Conservation (phyloP, 2,113 vertebrate species). For the Zapus hudsonius region DNA sequence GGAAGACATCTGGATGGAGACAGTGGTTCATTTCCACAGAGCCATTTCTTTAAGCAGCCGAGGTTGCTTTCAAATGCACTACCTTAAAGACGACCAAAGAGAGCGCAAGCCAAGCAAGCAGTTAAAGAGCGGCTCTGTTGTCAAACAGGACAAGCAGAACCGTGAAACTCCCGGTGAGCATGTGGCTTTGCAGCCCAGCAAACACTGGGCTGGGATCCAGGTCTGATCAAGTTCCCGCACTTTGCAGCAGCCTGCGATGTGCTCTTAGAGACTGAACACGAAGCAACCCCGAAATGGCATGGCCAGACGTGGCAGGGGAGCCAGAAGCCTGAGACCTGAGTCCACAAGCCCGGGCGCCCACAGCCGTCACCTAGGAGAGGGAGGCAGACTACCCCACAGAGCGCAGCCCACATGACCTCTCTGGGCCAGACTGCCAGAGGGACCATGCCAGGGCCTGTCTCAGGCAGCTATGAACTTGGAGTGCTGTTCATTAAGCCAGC, state of each 20-base stretch:
- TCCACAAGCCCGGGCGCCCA: not conserved
- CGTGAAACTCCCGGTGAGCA: not conserved
- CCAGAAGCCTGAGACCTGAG: not conserved
- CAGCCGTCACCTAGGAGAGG: not conserved
- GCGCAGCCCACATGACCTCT: not conserved
- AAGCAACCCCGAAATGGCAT: not conserved
- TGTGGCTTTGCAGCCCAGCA: not conserved
- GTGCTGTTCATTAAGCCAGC: too few species aligned
- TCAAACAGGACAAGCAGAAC: slow-evolving; percentile 7
- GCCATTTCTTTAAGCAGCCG: slow-evolving; percentile 31
- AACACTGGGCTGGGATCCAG: not conserved
- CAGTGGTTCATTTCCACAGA: slow-evolving; percentile 35
- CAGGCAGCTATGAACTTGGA: fast-evolving
- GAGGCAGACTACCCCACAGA: not conserved
- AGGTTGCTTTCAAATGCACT: slow-evolving; percentile 52
- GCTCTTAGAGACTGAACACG: not conserved
- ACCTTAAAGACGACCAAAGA: slow-evolving; percentile 68
- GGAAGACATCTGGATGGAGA: slow-evolving; percentile 70
- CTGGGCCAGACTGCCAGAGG: not conserved
- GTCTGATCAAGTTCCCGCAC: not conserved
- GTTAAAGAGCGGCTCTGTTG: not conserved
- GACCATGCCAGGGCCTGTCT: fast-evolving
- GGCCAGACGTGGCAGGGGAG: not conserved
- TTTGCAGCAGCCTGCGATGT: too few species aligned
- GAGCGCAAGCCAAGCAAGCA: not conserved